Base-by-base conservation (phyloP, 2,888 invertebrate species). In the Fragum fragum region DNA sequence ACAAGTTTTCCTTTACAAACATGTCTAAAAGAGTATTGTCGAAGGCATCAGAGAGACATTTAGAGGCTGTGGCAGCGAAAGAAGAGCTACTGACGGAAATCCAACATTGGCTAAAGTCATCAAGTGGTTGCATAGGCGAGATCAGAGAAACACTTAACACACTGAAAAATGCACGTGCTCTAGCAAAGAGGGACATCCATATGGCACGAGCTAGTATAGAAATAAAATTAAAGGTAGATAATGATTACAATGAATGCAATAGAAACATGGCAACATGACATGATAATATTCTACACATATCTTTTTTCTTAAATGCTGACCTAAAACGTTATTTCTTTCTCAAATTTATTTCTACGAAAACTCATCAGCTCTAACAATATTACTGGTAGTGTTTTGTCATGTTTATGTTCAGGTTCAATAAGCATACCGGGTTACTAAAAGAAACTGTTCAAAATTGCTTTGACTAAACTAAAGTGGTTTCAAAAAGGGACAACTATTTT, bases 101-200 rank as follows among this genome's bases (percentile, higher is more conserved):
- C n/a, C 76, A 79, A 32, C 85, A 82, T 39, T 85, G 85, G 85
- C 73, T 74, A 29, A 42, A 69, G 18, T 76, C 85, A 1, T 77
- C 79, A 16, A 74, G 26, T 2, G 39, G 39, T 7, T 74, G 74
- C n/a, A 73, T 81, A 1, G 77, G 59, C 57, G 85, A 82, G 26
- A 57, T 85, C 16, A 71, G 63, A 7, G 59, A 74, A 11, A 76
- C 61, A 16, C 55, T 85, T 5, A 61, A 59, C 16, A 53, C 79
- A 21, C 52, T 85, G 47, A 74, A 74, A 14, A 68, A 74, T 29
- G 73, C 81, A 18, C 72, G 71, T n/a, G 79, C 72, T 6, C 29
- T 18, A 1, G 76, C 76, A 0, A 81, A 85, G 39, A 39, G 81
- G 36, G 81, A 85, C n/a, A 85, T 85, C 18, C 70, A 85, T 57